Conservation (phyloP, 2,113 vertebrate genomes). For the Pavo muticus region DNA sequence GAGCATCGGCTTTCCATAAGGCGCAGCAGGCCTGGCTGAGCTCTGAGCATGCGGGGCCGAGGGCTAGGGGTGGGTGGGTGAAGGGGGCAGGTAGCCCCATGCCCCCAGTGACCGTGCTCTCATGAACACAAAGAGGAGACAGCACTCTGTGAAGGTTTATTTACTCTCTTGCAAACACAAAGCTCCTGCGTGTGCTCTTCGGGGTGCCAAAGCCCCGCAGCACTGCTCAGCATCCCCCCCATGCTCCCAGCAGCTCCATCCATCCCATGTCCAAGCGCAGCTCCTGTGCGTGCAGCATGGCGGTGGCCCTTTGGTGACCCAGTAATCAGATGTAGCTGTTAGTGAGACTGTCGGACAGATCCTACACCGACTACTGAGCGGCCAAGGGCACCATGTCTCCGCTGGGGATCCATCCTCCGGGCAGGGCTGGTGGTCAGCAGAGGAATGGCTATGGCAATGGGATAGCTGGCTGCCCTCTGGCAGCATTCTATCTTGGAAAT, state of each 20-base stretch:
- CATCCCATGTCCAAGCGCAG: background rate
- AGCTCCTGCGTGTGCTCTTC: background rate
- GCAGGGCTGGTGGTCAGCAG: background rate
- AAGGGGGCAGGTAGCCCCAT: background rate
- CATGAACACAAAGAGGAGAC: fast-evolving
- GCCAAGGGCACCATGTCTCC: slow-evolving; percentile 45
- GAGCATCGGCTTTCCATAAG: no score
- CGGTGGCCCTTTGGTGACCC: slow-evolving; percentile 61
- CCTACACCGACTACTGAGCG: slow-evolving; percentile 80
- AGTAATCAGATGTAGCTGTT: slow-evolving; percentile 84
- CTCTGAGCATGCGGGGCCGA: background rate
- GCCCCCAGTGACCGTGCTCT: no score
- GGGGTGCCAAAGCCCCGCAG: background rate
- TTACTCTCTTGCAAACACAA: background rate
- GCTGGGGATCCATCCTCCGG: background rate
- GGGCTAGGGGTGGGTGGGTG: background rate
- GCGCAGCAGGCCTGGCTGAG: no score
- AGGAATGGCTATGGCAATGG: background rate
- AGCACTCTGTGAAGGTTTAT: background rate
- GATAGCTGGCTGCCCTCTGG: background rate
- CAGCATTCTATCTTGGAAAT: background rate
- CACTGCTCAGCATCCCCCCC: background rate
- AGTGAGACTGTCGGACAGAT: slow-evolving; percentile 66
- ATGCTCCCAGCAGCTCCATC: fast-evolving
- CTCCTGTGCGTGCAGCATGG: background rate